A percentile compares a stretch with the other conserved stretches of the same genome.
These are phyloP conservation scores for Pantherophis vulpinus DNA, from an alignment of 2,797 vertebrate genomes.

Conservation along the genomic window DNA sequence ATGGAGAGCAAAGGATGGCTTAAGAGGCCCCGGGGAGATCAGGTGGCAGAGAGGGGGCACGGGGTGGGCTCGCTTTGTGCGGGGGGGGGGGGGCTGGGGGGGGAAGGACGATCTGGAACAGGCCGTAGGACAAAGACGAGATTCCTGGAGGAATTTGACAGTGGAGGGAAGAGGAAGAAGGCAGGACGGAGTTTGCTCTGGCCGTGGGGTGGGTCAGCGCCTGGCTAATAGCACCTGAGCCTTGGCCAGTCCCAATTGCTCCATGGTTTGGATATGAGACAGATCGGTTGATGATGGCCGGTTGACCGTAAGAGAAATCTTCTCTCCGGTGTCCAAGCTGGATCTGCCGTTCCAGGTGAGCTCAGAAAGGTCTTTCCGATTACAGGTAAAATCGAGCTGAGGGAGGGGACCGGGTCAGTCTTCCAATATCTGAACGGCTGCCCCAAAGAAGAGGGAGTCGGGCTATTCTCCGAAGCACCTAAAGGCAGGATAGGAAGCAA, in stretches of 20 bases:
- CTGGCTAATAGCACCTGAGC: not conserved
- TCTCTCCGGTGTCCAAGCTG: not conserved
- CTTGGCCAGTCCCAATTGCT: not conserved
- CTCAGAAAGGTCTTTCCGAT: too few relatives aligned
- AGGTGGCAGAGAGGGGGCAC: not conserved
- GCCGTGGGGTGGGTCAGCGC: not conserved
- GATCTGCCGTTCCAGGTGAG: not conserved
- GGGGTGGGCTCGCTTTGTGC: not conserved
- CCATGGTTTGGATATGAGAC: too few relatives aligned
- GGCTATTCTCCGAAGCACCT: fast-evolving
- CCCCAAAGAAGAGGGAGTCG: not conserved
- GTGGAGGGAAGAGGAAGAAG: not conserved
- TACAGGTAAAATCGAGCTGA: not conserved
- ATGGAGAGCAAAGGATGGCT: not conserved
- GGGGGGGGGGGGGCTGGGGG: fast-evolving
- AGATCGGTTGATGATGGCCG: not conserved
- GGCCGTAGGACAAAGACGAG: not conserved
- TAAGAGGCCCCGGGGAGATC: not conserved
- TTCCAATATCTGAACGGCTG: not conserved
- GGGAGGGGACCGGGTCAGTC: not conserved
- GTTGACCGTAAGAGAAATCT: not conserved
- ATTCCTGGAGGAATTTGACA: not conserved
- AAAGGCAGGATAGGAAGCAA: not conserved
- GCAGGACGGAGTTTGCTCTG: not conserved
- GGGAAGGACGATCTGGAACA: not conserved